Evolutionary conservation across 2,888 invertebrate species (phyloP), one percentile per base, ranked within the genome.

Genomic region (Tryphoninae sp.): DNA sequence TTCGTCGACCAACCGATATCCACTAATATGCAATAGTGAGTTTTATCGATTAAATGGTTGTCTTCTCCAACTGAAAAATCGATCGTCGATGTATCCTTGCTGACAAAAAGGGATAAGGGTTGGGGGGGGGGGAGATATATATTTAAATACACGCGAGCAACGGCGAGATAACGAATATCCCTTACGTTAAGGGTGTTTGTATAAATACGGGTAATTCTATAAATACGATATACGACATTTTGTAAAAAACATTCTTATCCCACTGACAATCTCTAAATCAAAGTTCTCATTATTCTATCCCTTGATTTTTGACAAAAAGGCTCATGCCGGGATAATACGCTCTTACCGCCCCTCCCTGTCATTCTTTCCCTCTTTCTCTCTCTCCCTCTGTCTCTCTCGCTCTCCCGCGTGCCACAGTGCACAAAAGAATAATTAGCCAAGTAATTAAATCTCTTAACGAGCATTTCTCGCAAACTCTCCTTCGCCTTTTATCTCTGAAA

Each of bases 371-470:
- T 26, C 26, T 3, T 26, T 26, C 26, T n/a, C 73, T 71, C 55
- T 26, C 61, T 77, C 65, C 40, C 23, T 42, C n/a, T 55, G 59
- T 77, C 74, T 65, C 53, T 62, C 19, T 42, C 53, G 23, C 13
- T 9, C 40, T 26, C 23, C 11, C 16, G 45, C 16, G 45, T 33
- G 13, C 67, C 45, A 22, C 19, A 62, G 23, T 13, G 45, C 74
- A 77, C 69, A 83, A 84, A 83, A 73, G 81, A 86, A 86, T 84
- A 83, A 85, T 86, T 85, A 85, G 79, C 71, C 53, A 19, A 78
- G 83, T 83, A 84, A 87, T 85, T 86, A 76, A 77, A 67, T 78
- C 80, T 72, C 78, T 85, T 84, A 84, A 86, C 80, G 80, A 80
- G 81, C 71, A 77, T 64, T 11, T 22, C 59, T 68, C 69, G 65